phyloP scores from a whole-genome alignment of 2,113 vertebrate genomes.

The Pituophis catenifer region DNA sequence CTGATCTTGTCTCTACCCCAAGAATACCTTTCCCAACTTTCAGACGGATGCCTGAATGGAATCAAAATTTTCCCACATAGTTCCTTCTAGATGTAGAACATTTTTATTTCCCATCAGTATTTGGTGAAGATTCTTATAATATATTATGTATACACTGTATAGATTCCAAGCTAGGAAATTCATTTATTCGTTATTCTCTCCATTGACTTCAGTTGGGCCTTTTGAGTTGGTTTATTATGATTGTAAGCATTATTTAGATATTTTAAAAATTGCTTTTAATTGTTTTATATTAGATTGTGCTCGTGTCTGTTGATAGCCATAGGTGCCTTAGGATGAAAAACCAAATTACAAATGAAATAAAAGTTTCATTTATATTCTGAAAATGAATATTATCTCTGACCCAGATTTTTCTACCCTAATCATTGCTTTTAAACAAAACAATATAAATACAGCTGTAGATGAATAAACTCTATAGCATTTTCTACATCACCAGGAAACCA shows the following conservation, averaged over 20 bases:
- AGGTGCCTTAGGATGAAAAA: background rate
- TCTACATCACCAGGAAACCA: background rate
- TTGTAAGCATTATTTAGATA: background rate
- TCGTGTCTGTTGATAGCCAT: background rate
- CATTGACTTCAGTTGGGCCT: background rate
- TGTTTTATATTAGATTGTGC: background rate
- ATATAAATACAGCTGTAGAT: background rate
- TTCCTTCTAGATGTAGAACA: background rate
- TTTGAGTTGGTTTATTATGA: background rate
- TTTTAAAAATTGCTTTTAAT: background rate
- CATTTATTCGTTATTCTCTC: background rate
- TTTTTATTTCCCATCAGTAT: background rate
- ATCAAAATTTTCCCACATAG: background rate
- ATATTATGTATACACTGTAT: background rate
- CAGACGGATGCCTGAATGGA: background rate
- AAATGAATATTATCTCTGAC: background rate
- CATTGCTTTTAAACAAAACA: background rate
- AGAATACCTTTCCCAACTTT: background rate
- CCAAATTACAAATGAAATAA: background rate
- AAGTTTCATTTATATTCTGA: background rate
- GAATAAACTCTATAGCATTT: background rate
- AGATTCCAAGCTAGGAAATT: background rate
- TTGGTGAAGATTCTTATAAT: background rate
- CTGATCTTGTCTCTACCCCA: background rate
- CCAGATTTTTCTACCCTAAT: background rate